phyloP scores from a whole-genome alignment of 2,888 invertebrate genomes.

The Pyralis farinalis region DNA sequence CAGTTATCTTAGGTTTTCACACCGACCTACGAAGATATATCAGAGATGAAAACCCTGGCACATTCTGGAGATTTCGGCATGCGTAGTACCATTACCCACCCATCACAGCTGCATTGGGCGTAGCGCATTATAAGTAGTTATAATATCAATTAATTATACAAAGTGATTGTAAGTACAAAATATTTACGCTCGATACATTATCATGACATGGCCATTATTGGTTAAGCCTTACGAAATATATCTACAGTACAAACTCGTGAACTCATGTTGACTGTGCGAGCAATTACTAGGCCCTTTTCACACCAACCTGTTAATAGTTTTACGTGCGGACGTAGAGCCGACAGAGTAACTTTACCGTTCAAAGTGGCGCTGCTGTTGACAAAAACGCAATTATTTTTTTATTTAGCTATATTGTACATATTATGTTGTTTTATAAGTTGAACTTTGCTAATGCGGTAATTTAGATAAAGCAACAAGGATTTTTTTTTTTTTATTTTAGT shows the following conservation, averaged over 20 bases:
- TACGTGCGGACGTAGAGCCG: conserved; percentile 4
- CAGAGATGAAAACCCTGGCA: too few species aligned
- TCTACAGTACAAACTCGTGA: conserved; percentile 6
- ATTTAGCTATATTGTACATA: neutral
- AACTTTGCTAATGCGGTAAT: neutral
- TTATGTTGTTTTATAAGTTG: neutral
- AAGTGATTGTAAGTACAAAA: too few species aligned
- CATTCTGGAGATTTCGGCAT: too few species aligned
- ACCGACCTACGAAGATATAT: too few species aligned
- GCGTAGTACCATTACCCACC: too few species aligned
- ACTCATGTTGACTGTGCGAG: conserved; percentile 41
- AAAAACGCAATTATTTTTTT: neutral
- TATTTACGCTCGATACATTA: too few species aligned
- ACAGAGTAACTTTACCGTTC: neutral
- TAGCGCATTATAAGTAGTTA: too few species aligned
- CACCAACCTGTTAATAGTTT: conserved; percentile 58
- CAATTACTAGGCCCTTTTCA: conserved; percentile 71
- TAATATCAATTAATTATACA: too few species aligned
- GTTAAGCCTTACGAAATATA: conserved; percentile 1
- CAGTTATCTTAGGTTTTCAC: too few species aligned
- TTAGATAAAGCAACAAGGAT: neutral
- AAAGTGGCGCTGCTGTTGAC: neutral
- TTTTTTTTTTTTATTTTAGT: neutral
- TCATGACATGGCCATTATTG: too few species aligned
- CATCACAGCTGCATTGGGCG: too few species aligned